A percentile compares a stretch with the other conserved stretches of the same genome.
These are phyloP conservation scores for Carcharodon carcharias DNA, from an alignment of 2,797 vertebrate species.

Conservation along the genomic window DNA sequence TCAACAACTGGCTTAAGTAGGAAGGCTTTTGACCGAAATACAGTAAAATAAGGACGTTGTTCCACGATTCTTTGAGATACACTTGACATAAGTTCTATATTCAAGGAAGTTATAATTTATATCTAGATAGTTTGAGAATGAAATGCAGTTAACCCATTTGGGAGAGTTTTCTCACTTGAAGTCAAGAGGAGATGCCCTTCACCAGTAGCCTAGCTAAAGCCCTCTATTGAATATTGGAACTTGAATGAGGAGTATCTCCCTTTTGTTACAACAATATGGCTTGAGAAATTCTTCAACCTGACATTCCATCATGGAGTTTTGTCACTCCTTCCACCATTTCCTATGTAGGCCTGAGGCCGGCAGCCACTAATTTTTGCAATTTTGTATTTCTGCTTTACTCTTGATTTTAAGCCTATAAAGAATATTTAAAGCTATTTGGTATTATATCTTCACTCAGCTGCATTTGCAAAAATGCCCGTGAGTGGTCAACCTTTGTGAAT, in stretches of 20 bases:
- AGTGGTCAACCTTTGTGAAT: too few species aligned
- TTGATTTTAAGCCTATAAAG: too few species aligned
- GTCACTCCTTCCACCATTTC: too few species aligned
- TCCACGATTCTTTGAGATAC: neutral
- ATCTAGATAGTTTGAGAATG: neutral
- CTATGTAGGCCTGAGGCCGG: too few species aligned
- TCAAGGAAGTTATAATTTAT: neutral
- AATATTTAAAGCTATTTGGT: too few species aligned
- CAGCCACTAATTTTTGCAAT: too few species aligned
- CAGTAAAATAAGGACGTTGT: too few species aligned
- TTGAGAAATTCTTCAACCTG: neutral
- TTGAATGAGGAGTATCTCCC: neutral
- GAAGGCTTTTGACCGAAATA: neutral
- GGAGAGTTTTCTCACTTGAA: neutral
- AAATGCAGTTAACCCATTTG: neutral
- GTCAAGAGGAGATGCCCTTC: neutral
- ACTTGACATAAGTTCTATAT: neutral
- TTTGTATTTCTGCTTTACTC: too few species aligned
- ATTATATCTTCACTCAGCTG: too few species aligned
- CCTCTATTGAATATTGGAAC: neutral
- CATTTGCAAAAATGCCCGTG: too few species aligned
- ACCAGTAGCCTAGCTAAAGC: neutral
- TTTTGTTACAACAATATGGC: neutral
- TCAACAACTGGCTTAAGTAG: neutral
- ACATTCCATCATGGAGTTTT: too few species aligned